A percentile compares a stretch with the other conserved stretches of the same genome.
These are phyloP conservation scores for Flabesymbios commensalis DNA, from an alignment of 2,888 invertebrate species.

Conservation along the genomic window DNA sequence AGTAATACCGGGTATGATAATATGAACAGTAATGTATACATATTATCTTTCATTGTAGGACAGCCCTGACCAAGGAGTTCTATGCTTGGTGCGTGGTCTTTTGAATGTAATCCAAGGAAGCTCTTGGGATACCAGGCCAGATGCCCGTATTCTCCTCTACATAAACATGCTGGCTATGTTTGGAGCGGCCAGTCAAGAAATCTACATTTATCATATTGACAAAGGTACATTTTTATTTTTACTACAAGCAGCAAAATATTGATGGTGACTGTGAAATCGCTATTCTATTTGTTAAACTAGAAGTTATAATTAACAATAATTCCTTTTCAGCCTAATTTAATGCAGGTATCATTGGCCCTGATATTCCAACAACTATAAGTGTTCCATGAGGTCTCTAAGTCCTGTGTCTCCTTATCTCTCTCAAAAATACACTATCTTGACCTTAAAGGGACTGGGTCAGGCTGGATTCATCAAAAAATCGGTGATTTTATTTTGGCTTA, in stretches of 20 bases:
- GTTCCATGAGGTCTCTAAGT: background rate
- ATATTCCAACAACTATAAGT: background rate
- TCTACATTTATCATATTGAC: slow-evolving; percentile 83
- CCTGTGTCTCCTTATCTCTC: too few relatives aligned
- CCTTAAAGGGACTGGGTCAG: too few relatives aligned
- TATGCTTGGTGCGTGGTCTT: slow-evolving; percentile 79
- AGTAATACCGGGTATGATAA: too few relatives aligned
- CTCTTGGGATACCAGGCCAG: slow-evolving; percentile 63
- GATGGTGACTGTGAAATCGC: too few relatives aligned
- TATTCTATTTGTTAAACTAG: background rate
- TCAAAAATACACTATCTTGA: too few relatives aligned
- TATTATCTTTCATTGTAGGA: too few relatives aligned
- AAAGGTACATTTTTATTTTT: slow-evolving; percentile 67
- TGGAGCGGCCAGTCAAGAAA: slow-evolving; percentile 78
- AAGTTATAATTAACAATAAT: background rate
- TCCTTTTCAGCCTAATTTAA: background rate
- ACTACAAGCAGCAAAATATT: too few relatives aligned
- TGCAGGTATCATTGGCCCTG: background rate
- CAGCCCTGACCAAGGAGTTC: slow-evolving; percentile 83
- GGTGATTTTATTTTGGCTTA: too few relatives aligned
- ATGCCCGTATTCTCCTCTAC: slow-evolving; percentile 73
- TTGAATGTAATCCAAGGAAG: slow-evolving; percentile 74
- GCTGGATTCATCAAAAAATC: too few relatives aligned
- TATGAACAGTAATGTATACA: too few relatives aligned
- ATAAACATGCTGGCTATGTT: slow-evolving; percentile 78